A percentile compares a stretch with the other conserved stretches of the same genome.
Evolutionary conservation across 1,140 invertebrate species (phyloP).

Genomic region (Zelostemma sp.): DNA sequence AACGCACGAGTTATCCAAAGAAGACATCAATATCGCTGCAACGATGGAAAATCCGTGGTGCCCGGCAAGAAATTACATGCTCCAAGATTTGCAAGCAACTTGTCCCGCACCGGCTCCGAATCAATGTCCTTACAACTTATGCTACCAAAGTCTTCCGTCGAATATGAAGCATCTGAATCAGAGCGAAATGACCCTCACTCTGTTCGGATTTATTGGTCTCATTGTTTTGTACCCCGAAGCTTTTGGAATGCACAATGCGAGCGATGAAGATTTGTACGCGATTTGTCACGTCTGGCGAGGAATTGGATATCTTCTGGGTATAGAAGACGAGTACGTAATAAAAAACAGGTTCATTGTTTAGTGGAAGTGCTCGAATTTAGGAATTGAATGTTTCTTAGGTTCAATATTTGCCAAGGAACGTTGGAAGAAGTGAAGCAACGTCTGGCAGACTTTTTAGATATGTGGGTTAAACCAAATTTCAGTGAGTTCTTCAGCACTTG

Average conservation of each 20-base stretch:
- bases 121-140: constrained; percentile 61
- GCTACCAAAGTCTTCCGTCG: constrained; percentile 67
- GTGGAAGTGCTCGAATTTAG: no score
- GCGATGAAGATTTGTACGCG: constrained; percentile 76
- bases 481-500: no score
- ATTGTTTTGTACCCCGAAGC: constrained; percentile 74
- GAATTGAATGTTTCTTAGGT: constrained; percentile 53
- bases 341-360: neutral
- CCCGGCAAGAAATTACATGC: constrained; percentile 45
- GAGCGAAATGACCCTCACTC: constrained; percentile 83
- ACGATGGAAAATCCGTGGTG: constrained; percentile 68
- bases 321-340: constrained; percentile 77
- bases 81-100: constrained; percentile 38
- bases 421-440: constrained; percentile 63
- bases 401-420: constrained; percentile 72
- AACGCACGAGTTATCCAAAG: constrained; percentile 32
- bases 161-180: constrained; percentile 70
- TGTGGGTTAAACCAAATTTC: constrained; percentile 63
- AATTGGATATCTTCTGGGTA: constrained; percentile 82
- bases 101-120: constrained; percentile 39
- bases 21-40: constrained; percentile 39
- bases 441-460: constrained; percentile 59
- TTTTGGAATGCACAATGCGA: constrained; percentile 73
- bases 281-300: constrained; percentile 86
- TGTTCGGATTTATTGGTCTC: constrained; percentile 85